These are phyloP conservation scores for Halisarca cf. caerulea DNA, from an alignment of 37 sponge, comb jelly and placozoan genomes.

Conservation along the genomic window DNA sequence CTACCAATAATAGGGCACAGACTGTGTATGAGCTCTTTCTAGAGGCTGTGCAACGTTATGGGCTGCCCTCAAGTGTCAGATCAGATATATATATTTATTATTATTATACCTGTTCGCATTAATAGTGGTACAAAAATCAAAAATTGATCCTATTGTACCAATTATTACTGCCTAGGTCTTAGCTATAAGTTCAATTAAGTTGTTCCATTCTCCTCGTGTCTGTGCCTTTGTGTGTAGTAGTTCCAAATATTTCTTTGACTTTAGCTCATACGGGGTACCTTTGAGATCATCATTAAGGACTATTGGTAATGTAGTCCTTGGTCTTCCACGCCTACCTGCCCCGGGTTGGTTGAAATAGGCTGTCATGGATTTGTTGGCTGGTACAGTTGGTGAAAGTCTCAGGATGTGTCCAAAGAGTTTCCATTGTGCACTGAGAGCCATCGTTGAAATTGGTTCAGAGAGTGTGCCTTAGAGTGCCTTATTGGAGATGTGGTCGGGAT, in stretches of 20 bases:
- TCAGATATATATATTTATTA: background rate
- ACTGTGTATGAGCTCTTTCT: too few relatives aligned
- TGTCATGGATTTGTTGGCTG: constrained; percentile 27
- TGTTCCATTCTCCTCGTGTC: constrained; percentile 30
- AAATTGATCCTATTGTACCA: background rate
- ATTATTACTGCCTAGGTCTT: constrained; percentile 34
- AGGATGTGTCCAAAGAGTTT: constrained; percentile 30
- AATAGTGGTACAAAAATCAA: constrained; percentile 21
- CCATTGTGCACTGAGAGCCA: constrained; percentile 28
- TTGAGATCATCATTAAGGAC: constrained; percentile 35
- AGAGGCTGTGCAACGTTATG: too few relatives aligned
- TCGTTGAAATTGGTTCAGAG: constrained; percentile 29
- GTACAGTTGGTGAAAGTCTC: constrained; percentile 33
- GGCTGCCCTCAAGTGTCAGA: too few relatives aligned
- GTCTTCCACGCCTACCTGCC: background rate
- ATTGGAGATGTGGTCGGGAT: background rate
- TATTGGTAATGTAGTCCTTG: constrained; percentile 26
- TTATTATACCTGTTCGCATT: constrained; percentile 28
- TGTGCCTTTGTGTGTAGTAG: constrained; percentile 8
- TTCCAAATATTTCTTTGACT: constrained; percentile 22
- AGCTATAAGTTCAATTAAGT: background rate
- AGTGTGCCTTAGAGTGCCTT: constrained; percentile 1
- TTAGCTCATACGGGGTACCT: constrained; percentile 19
- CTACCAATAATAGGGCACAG: too few relatives aligned
- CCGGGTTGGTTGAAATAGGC: constrained; percentile 27